phyloP scores from a whole-genome alignment of 2,797 vertebrate genomes.

The Mycteria americana region DNA sequence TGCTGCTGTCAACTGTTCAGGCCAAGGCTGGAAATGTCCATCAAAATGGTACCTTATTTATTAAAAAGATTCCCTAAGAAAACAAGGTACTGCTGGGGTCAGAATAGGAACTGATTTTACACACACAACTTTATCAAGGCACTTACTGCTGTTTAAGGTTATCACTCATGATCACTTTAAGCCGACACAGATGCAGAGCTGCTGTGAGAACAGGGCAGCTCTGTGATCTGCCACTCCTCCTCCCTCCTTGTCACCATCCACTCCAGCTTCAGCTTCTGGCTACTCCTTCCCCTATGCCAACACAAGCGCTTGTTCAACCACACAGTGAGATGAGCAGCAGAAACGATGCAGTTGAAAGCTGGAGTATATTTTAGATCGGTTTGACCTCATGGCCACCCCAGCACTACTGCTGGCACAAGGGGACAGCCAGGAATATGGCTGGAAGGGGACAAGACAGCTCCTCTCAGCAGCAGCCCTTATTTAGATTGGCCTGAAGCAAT shows the following conservation, averaged over 20 bases:
- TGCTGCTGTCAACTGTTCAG: not conserved
- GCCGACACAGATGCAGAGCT: accelerated
- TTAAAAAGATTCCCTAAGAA: not conserved
- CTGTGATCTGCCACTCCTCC: not conserved
- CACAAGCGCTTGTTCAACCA: not conserved
- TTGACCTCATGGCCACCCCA: not conserved
- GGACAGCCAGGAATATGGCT: not conserved
- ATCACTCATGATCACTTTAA: not conserved
- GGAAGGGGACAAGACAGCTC: not conserved
- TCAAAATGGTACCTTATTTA: not conserved
- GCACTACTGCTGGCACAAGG: not conserved
- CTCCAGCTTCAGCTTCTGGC: not conserved
- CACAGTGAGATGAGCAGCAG: not conserved
- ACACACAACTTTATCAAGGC: not conserved
- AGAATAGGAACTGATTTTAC: not conserved
- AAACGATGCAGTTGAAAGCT: not conserved
- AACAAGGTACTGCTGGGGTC: not conserved
- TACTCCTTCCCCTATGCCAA: not conserved
- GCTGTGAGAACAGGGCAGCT: not conserved
- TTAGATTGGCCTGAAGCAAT: not conserved
- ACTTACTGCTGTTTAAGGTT: not conserved
- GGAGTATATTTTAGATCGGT: not conserved
- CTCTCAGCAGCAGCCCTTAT: not conserved
- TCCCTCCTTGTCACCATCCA: not conserved
- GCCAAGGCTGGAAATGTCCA: not conserved